Percentiles rank a stretch among this genome's conserved stretches.
Evolutionary conservation across 92 coral and sea anemone genomes (phyloP).

Genomic region (Siderastrea radians): DNA sequence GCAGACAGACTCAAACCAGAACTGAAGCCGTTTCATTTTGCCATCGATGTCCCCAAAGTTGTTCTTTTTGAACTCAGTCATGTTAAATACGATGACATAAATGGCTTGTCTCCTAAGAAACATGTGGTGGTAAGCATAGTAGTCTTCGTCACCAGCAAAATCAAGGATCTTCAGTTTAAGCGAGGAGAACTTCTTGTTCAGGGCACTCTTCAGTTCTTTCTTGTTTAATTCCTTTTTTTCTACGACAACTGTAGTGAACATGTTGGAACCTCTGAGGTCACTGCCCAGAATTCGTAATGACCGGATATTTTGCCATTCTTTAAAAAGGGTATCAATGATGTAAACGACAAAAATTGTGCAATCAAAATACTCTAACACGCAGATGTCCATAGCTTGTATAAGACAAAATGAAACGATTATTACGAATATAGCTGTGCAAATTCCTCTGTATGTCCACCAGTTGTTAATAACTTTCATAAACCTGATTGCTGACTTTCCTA

Average conservation of each 20-base stretch:
- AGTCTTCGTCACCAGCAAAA: constrained; percentile 53
- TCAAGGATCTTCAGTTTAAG: constrained; percentile 63
- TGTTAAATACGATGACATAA: constrained; percentile 59
- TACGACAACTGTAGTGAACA: constrained; percentile 11
- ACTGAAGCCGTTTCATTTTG: constrained; percentile 33
- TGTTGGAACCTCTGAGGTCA: background rate
- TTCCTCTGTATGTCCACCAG: background rate
- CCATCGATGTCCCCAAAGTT: constrained; percentile 19
- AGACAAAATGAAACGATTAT: background rate
- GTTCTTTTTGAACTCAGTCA: constrained; percentile 30
- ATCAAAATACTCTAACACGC: background rate
- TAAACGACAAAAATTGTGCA: background rate
- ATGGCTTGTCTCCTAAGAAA: constrained; percentile 42
- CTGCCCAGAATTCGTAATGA: background rate
- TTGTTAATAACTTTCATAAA: background rate
- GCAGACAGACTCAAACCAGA: constrained; percentile 63
- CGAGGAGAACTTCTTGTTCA: constrained; percentile 35
- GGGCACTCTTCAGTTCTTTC: constrained; percentile 34
- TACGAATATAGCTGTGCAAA: background rate
- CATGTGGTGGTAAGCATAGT: too few relatives aligned
- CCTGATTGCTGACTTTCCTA: background rate
- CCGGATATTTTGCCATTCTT: constrained; percentile 10
- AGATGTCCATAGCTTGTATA: background rate
- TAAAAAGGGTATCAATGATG: constrained; percentile 3
- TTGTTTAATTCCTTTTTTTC: constrained; percentile 43